These are phyloP conservation scores for Biston stratarius DNA, from an alignment of 2,888 invertebrate species.

Conservation along the genomic window DNA sequence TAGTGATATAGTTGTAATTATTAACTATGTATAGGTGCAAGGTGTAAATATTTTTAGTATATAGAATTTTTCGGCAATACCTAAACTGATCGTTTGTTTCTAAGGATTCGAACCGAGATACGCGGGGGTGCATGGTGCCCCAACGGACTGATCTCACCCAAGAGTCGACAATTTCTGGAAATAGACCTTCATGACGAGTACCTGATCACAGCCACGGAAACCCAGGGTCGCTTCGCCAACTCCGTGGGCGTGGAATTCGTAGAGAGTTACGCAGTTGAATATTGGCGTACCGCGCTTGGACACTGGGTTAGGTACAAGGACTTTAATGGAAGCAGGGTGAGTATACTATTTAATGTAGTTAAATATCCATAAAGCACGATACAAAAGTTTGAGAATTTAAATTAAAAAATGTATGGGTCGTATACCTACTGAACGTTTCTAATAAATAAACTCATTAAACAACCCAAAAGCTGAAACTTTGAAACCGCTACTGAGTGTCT, in stretches of 20 bases:
- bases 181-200: conserved; percentile 91
- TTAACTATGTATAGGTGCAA: not conserved
- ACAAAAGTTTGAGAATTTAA: not conserved
- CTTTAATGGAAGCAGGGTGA: conserved; percentile 91
- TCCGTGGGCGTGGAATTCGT: conserved; percentile 96
- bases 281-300: conserved; percentile 89
- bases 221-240: conserved; percentile 96
- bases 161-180: conserved; percentile 93
- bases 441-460: conserved; percentile 32
- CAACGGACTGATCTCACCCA: conserved; percentile 91
- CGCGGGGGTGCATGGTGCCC: conserved; percentile 98
- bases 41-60: conserved; percentile 13
- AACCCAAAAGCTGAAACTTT: conserved; percentile 22
- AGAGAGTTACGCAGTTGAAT: conserved; percentile 93
- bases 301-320: conserved; percentile 94
- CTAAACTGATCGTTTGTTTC: not conserved
- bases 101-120: conserved; percentile 93
- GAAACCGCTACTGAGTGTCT: conserved; percentile 34
- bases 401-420: not conserved
- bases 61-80: not conserved
- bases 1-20: no score
- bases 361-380: no score
- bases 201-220: conserved; percentile 94
- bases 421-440: conserved; percentile 1
- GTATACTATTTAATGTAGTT: conserved; percentile 47